phyloP scores from a whole-genome alignment of 2,888 invertebrate genomes.

The Drosophila nr. medialis region DNA sequence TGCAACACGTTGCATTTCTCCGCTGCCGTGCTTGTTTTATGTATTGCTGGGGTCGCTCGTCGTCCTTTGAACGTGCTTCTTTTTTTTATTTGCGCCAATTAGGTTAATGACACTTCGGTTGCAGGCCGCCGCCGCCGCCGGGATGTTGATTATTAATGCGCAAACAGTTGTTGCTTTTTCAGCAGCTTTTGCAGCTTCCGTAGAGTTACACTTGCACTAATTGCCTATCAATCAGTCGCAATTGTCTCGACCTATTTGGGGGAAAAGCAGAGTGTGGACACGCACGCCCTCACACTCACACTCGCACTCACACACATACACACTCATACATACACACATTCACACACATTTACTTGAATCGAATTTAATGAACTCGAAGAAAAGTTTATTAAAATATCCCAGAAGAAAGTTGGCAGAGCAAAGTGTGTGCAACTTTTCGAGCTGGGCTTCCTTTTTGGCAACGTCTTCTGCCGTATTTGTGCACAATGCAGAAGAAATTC shows the following conservation, averaged over 20 bases:
- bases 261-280: background rate
- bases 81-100: conserved; percentile 62
- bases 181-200: conserved; percentile 38
- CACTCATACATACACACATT: background rate
- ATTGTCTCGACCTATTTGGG: conserved; percentile 47
- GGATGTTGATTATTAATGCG: conserved; percentile 67
- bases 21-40: conserved; percentile 33
- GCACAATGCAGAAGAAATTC: conserved; percentile 73
- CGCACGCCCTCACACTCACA: background rate
- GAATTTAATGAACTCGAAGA: conserved; percentile 74
- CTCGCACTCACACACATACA: conserved; percentile 27
- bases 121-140: conserved; percentile 26
- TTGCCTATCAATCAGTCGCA: conserved; percentile 71
- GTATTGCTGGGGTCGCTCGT: conserved; percentile 29
- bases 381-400: conserved; percentile 77
- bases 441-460: conserved; percentile 27
- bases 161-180: conserved; percentile 44
- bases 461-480: conserved; percentile 35
- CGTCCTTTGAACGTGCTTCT: conserved; percentile 25
- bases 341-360: conserved; percentile 63
- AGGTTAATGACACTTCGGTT: conserved; percentile 78
- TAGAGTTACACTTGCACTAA: conserved; percentile 58
- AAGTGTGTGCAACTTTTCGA: conserved; percentile 40
- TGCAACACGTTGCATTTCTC: conserved; percentile 77
- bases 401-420: conserved; percentile 66